phyloP scores from a whole-genome alignment of 2,113 vertebrate genomes.

The Tylochromis polylepis region DNA sequence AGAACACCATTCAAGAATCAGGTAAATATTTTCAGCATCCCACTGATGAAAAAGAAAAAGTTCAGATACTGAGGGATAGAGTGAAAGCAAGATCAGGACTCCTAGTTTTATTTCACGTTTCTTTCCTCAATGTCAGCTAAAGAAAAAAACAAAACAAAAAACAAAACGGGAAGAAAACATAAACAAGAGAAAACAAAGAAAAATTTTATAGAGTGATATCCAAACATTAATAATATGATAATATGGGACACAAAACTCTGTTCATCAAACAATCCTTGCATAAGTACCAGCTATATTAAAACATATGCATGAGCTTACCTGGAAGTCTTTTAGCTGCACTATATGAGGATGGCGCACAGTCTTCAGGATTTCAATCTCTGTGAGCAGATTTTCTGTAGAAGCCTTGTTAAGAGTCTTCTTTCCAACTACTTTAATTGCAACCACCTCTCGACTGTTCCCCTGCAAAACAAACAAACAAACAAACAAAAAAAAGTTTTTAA shows the following conservation, averaged over 20 bases:
- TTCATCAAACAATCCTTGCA: background rate
- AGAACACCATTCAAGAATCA: conserved; percentile 96
- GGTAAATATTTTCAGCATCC: conserved; percentile 92
- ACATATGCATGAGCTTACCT: conserved; percentile 70
- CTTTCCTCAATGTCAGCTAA: background rate
- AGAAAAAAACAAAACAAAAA: fast-evolving
- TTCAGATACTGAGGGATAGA: background rate
- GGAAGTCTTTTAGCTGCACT: conserved; percentile 94
- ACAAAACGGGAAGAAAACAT: background rate
- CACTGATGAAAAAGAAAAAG: conserved; percentile 72
- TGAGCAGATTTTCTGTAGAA: conserved; percentile 91
- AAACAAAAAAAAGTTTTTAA: background rate
- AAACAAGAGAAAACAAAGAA: background rate
- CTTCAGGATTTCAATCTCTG: conserved; percentile 94
- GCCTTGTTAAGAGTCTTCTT: conserved; percentile 91
- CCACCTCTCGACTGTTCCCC: conserved; percentile 86
- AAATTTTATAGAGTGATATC: background rate
- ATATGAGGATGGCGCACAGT: conserved; percentile 88
- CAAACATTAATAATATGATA: no score
- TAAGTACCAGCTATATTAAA: background rate
- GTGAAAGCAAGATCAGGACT: background rate
- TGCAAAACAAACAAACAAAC: conserved; percentile 33
- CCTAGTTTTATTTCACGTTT: background rate
- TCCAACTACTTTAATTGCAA: conserved; percentile 91
- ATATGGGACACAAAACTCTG: background rate